Conservation (phyloP, 2,113 vertebrate genomes). For the Alethe castanea region DNA sequence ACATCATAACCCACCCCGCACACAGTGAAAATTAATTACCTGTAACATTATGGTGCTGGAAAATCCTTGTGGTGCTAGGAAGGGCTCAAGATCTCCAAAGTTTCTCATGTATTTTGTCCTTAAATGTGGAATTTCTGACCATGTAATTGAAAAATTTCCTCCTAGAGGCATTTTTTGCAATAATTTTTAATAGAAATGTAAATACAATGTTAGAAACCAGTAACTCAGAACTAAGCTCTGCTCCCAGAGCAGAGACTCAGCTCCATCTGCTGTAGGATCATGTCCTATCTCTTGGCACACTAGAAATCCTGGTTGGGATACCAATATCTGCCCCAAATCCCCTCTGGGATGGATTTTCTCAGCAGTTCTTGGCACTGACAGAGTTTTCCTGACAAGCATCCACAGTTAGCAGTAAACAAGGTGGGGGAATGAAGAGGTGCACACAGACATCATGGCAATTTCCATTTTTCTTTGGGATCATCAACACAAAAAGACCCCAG, state of each 20-base stretch:
- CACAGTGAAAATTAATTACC: not conserved
- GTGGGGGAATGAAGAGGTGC: not conserved
- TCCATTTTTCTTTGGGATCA: not conserved
- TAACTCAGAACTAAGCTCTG: too few species aligned
- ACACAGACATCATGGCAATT: fast-evolving
- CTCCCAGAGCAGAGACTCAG: not conserved
- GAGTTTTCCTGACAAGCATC: not conserved
- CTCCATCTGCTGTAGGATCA: not conserved
- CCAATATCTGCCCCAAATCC: fast-evolving
- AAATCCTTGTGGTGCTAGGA: not conserved
- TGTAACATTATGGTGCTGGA: not conserved
- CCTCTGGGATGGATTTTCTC: not conserved
- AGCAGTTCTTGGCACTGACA: not conserved
- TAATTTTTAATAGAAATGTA: not conserved
- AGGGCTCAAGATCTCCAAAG: not conserved
- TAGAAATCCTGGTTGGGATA: not conserved
- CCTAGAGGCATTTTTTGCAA: not conserved
- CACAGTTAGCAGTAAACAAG: not conserved
- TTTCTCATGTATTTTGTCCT: not conserved
- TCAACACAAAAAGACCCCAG: not conserved
- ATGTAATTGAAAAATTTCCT: not conserved
- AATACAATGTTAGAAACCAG: not conserved
- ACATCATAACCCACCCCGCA: not conserved
- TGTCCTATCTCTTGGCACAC: fast-evolving
- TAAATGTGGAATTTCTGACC: not conserved